A percentile compares a stretch with the other conserved stretches of the same genome.
Evolutionary conservation across 2,113 vertebrate genomes (phyloP).

Genomic region (Bambusicola thoracicus): DNA sequence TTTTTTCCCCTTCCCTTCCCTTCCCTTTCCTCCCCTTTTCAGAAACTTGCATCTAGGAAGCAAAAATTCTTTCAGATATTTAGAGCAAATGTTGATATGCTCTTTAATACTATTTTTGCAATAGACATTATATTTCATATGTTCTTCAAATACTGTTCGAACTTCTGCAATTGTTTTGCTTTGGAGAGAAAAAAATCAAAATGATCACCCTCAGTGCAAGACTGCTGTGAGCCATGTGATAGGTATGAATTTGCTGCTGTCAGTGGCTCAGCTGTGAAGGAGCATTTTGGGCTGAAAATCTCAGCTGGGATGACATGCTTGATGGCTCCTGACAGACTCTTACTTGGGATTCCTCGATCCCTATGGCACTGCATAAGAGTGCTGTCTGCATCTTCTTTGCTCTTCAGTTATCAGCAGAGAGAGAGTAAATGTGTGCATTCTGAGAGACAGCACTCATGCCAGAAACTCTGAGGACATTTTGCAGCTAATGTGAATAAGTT

Average conservation of each 20-base stretch:
- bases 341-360: conserved; percentile 12
- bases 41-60: not conserved
- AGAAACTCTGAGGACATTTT: conserved; percentile 7
- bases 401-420: not conserved
- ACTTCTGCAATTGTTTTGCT: not conserved
- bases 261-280: not conserved
- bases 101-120: not conserved
- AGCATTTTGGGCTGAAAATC: conserved; percentile 41
- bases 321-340: conserved; percentile 48
- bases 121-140: not conserved
- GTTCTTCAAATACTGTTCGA: not conserved
- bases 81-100: not conserved
- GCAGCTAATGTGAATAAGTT: not conserved
- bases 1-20: too few species aligned
- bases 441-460: not conserved
- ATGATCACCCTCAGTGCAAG: not conserved
- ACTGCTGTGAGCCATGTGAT: not conserved
- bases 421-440: not conserved
- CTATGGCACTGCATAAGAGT: not conserved
- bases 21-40: too few species aligned
- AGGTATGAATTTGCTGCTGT: not conserved
- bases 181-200: conserved; percentile 2
- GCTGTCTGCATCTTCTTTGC: not conserved
- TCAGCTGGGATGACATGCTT: conserved; percentile 14
- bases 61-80: not conserved